Percentiles rank a stretch among this genome's conserved stretches.
phyloP scores from a whole-genome alignment of 2,797 vertebrate genomes.

The Odontamblyopus lacepedii region DNA sequence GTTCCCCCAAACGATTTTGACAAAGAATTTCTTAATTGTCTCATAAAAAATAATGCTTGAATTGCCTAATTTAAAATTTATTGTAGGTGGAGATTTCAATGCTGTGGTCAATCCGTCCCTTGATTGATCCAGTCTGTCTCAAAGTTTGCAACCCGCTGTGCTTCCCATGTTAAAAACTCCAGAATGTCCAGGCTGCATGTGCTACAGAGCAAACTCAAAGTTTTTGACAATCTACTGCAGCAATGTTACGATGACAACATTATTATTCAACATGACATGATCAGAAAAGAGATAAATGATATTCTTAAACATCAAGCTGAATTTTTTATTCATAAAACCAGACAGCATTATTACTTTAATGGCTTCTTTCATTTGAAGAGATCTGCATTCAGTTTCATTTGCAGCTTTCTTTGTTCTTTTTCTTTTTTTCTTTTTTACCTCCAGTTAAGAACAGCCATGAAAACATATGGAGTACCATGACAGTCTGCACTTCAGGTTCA shows the following conservation, averaged over 20 bases:
- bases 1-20: background rate
- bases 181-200: background rate
- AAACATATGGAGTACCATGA: no score
- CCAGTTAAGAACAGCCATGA: no score
- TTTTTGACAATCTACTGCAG: background rate
- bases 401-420: no score
- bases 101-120: background rate
- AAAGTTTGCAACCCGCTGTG: background rate
- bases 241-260: background rate
- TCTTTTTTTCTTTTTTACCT: no score
- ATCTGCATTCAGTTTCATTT: no score
- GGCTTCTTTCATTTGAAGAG: no score
- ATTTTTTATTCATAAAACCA: no score
- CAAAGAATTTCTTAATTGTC: background rate
- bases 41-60: background rate
- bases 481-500: no score
- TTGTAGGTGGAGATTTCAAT: slow-evolving; percentile 3
- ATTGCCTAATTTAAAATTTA: background rate
- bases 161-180: background rate
- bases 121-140: background rate
- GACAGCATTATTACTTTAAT: no score
- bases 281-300: no score
- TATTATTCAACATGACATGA: background rate
- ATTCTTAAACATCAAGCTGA: no score
- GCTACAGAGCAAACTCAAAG: background rate